phyloP scores from a whole-genome alignment of 1,140 invertebrate species.

The Oryctes rhinoceros region DNA sequence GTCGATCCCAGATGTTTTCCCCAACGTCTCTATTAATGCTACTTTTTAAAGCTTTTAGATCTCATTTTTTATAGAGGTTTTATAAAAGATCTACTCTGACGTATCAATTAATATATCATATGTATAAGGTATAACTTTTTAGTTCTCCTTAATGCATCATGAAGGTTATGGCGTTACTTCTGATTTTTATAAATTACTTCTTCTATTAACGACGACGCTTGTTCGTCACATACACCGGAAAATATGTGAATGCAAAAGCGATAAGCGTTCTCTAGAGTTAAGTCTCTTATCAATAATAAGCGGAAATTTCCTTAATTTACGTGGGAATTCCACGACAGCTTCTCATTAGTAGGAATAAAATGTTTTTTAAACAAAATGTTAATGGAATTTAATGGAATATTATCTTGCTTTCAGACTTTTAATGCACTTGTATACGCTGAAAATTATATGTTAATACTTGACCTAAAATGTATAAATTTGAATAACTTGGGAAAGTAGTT shows the following conservation, averaged over 20 bases:
- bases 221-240: background rate
- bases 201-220: background rate
- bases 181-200: constrained; percentile 18
- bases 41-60: constrained; percentile 47
- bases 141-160: constrained; percentile 1
- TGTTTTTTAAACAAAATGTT: too few species aligned
- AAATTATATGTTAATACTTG: too few species aligned
- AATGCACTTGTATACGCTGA: too few species aligned
- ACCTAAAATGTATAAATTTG: too few species aligned
- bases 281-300: too few species aligned
- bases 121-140: constrained; percentile 29
- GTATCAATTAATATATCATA: constrained; percentile 40
- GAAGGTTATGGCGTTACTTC: background rate
- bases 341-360: too few species aligned
- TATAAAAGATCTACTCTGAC: constrained; percentile 27
- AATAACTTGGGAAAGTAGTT: too few species aligned
- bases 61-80: constrained; percentile 41
- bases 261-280: background rate
- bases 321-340: too few species aligned
- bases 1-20: constrained; percentile 55
- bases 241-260: background rate
- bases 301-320: too few species aligned
- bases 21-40: constrained; percentile 56
- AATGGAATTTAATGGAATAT: too few species aligned
- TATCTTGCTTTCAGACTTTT: too few species aligned